These are phyloP conservation scores for Kryptopterus vitreolus DNA, from an alignment of 2,797 vertebrate genomes.

Conservation along the genomic window DNA sequence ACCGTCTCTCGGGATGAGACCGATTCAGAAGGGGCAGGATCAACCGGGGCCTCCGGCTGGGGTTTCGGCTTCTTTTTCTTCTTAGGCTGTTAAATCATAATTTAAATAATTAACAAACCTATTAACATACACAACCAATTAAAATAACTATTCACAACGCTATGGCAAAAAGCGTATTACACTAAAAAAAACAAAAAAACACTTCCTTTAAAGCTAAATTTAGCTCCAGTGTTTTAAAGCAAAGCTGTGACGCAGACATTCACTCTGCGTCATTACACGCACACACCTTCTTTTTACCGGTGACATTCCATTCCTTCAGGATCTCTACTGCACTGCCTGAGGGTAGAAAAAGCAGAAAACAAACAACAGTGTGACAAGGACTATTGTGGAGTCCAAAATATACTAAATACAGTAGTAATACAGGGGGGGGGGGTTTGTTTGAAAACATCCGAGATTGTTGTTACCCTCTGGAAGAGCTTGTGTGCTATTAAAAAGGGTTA, in stretches of 20 bases:
- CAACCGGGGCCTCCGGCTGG: slow-evolving; percentile 62
- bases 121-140: not conserved
- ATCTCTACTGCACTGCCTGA: slow-evolving; percentile 90
- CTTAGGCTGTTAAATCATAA: slow-evolving; percentile 70
- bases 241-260: slow-evolving; percentile 1
- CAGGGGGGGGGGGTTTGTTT: too few relatives aligned
- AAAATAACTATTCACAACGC: not conserved
- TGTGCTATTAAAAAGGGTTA: not conserved
- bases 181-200: not conserved
- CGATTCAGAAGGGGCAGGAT: slow-evolving; percentile 66
- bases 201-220: slow-evolving; percentile 16
- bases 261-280: slow-evolving; percentile 18
- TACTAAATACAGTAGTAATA: not conserved
- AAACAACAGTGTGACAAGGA: slow-evolving; percentile 44
- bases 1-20: slow-evolving; percentile 56
- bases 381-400: not conserved
- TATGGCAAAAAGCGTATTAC: not conserved
- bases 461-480: not conserved
- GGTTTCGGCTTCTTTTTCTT: slow-evolving; percentile 95
- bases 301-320: slow-evolving; percentile 95
- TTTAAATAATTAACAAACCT: not conserved
- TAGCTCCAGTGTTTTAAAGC: not conserved
- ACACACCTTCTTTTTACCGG: slow-evolving; percentile 93
- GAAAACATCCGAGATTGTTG: not conserved
- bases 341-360: slow-evolving; percentile 27